Base-by-base conservation (phyloP, 2,888 invertebrate species). In the Isotomurus palustris region DNA sequence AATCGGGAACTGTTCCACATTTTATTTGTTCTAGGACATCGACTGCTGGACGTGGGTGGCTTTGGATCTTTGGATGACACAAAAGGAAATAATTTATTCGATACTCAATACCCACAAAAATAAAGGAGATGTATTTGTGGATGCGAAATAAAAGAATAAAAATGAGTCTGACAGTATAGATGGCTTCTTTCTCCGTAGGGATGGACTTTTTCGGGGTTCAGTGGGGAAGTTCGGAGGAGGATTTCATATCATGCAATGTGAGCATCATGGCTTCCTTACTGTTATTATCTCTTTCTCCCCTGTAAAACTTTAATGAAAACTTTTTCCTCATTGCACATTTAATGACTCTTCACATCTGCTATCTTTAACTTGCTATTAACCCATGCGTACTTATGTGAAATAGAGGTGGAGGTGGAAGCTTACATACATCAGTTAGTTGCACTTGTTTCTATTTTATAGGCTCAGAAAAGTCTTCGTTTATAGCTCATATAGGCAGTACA, bases 231-330 rank as follows among this genome's bases (percentile, higher is more conserved):
- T 59, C 60, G 56, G 58, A 58, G 57, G 62, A 61, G 61, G 57
- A 56, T 54, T 62, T 64, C 58, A 64, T 60, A 62, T 65, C 65
- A 65, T 60, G 65, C 65, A 56, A 65, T 62, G 52, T 45, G 45
- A 35, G 65, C 60, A 65, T 65, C 62, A 65, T 65, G 65, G 60
- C 65, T 65, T 65, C 65, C 64, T 62, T 56, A 53, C 56, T 54
- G n/a, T 27, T 28, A 22, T 19, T 41, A 44, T 35, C 17, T 49
- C 49, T 32, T 49, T 8, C 6, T 47, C 17, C 28, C n/a, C 41
- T 38, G 3, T 21, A n/a, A 8, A 6, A 14, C 38, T 19, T 14
- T 25, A 25, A 38, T 5, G 17, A 38, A n/a, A n/a, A 40, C 24
- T 19, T 14, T 21, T 17, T 21, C 25, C 50, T 10, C 3, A 22